Conservation (phyloP, 1,140 invertebrate genomes). For the Drosophila lowei region DNA sequence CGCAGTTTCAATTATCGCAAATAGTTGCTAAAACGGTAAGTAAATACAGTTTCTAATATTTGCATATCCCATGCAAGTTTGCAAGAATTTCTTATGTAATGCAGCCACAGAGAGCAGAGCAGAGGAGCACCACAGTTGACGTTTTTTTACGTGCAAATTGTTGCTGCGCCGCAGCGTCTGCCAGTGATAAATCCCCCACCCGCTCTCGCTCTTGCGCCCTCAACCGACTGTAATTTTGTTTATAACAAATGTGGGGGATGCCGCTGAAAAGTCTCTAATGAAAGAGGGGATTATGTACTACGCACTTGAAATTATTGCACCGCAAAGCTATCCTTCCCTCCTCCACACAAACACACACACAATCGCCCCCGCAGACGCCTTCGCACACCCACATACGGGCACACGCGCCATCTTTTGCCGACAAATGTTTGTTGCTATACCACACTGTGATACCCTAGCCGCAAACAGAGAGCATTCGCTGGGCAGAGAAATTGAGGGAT, state of each 20-base stretch:
- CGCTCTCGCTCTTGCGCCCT: not conserved
- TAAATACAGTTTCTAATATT: slow-evolving; percentile 21
- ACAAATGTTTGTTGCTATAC: slow-evolving; percentile 4
- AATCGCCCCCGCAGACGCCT: too few relatives aligned
- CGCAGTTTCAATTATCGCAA: slow-evolving; percentile 27
- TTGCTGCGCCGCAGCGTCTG: slow-evolving; percentile 34
- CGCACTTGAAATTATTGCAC: too few relatives aligned
- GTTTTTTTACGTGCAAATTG: slow-evolving; percentile 48
- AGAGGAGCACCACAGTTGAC: slow-evolving; percentile 24
- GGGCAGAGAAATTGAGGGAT: too few relatives aligned
- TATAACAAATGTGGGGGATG: slow-evolving; percentile 8
- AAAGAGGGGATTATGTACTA: too few relatives aligned
- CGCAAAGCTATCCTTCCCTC: too few relatives aligned
- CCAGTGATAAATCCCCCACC: slow-evolving; percentile 5
- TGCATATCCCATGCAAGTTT: slow-evolving; percentile 11
- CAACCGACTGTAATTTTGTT: slow-evolving; percentile 19
- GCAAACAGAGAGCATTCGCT: too few relatives aligned
- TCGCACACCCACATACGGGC: too few relatives aligned
- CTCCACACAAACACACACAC: too few relatives aligned
- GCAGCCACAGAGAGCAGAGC: not conserved
- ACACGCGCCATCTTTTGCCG: slow-evolving; percentile 22
- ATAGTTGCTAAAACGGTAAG: slow-evolving; percentile 49
- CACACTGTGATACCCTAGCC: not conserved
- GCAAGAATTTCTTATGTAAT: slow-evolving; percentile 43
- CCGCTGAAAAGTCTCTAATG: too few relatives aligned